phyloP scores from a whole-genome alignment of 2,113 vertebrate species.

The Aldabrachelys gigantea region DNA sequence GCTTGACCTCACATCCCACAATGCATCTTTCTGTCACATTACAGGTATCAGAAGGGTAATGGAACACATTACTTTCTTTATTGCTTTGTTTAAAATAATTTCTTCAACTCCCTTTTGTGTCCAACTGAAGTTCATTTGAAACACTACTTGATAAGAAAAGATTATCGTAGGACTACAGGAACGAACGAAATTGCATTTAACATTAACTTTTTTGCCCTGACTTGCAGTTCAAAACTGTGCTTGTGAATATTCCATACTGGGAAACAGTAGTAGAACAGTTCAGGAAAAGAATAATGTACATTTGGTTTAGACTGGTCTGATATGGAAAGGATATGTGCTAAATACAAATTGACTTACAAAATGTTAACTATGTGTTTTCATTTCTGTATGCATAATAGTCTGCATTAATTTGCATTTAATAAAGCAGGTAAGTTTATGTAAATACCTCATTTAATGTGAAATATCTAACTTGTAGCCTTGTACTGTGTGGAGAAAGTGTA shows the following conservation, averaged over 20 bases:
- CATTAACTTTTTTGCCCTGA: not conserved
- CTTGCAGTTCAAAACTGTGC: not conserved
- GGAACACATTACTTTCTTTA: not conserved
- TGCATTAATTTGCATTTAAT: not conserved
- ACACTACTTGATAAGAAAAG: not conserved
- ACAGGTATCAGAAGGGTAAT: not conserved
- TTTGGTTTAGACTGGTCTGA: not conserved
- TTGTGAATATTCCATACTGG: not conserved
- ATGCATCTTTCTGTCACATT: not conserved
- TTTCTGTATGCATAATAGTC: not conserved
- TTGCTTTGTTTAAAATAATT: not conserved
- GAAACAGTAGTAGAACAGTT: not conserved
- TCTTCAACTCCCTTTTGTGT: not conserved
- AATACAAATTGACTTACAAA: not conserved
- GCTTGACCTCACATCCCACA: not conserved
- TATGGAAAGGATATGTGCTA: not conserved
- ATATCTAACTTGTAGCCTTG: not conserved
- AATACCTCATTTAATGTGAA: constrained; percentile 27
- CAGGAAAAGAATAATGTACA: accelerated
- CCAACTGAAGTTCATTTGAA: not conserved
- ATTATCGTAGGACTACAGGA: not conserved
- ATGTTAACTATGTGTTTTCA: not conserved
- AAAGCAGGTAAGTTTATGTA: constrained; percentile 8
- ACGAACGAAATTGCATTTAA: not conserved
- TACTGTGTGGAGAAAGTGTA: not conserved